Evolutionary conservation across 2,888 invertebrate genomes (phyloP).

Genomic region (Apocheima hispidaria): DNA sequence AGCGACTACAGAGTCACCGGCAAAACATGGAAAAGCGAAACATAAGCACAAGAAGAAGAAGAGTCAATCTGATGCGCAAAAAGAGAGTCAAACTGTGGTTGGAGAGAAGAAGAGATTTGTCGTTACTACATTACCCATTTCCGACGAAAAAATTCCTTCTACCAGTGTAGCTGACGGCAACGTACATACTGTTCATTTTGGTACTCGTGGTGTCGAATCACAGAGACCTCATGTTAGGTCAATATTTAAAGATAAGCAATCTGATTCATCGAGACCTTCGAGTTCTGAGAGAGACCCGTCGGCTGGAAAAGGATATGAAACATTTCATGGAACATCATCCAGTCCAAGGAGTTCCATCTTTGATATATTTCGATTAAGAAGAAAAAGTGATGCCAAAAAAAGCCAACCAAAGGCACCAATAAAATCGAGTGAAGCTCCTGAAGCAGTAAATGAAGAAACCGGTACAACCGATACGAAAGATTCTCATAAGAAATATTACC

Average conservation of each 20-base stretch:
- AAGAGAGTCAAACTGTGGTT: slow-evolving; percentile 75
- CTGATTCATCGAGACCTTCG: slow-evolving; percentile 71
- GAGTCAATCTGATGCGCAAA: slow-evolving; percentile 61
- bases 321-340: slow-evolving; percentile 81
- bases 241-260: slow-evolving; percentile 75
- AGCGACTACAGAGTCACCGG: slow-evolving; percentile 72
- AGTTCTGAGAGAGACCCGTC: slow-evolving; percentile 75
- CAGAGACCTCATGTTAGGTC: slow-evolving; percentile 79
- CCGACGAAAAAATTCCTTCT: slow-evolving; percentile 70
- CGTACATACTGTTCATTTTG: slow-evolving; percentile 82
- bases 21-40: slow-evolving; percentile 76
- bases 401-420: slow-evolving; percentile 61
- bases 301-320: slow-evolving; percentile 77
- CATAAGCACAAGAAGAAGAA: slow-evolving; percentile 79
- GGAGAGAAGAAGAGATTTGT: slow-evolving; percentile 78
- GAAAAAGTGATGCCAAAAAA: slow-evolving; percentile 82
- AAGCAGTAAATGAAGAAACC: slow-evolving; percentile 67
- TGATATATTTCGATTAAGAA: slow-evolving; percentile 81
- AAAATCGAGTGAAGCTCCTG: slow-evolving; percentile 71
- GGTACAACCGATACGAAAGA: slow-evolving; percentile 68
- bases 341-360: slow-evolving; percentile 83
- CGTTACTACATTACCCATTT: slow-evolving; percentile 74
- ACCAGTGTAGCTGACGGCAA: slow-evolving; percentile 70
- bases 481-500: slow-evolving; percentile 81
- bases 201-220: slow-evolving; percentile 79